A percentile compares a stretch with the other conserved stretches of the same genome.
Evolutionary conservation across 2,113 vertebrate species (phyloP).

Genomic region (Vanacampus margaritifer): DNA sequence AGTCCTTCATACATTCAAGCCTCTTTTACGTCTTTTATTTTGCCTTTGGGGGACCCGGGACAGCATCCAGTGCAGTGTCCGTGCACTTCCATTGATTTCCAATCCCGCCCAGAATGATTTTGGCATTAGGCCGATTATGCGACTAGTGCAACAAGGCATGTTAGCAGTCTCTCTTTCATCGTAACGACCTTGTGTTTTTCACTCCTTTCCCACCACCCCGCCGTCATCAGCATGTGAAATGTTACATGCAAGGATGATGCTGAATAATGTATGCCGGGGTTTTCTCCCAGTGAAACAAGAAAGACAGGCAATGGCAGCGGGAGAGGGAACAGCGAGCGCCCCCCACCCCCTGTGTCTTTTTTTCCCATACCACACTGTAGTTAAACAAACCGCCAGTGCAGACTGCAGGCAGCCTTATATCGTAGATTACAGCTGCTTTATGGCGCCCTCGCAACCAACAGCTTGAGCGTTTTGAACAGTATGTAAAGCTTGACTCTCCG

Average conservation of each 20-base stretch:
- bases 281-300: conserved; percentile 61
- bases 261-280: conserved; percentile 67
- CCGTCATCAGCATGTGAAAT: background rate
- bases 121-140: conserved; percentile 46
- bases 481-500: background rate
- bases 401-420: conserved; percentile 9
- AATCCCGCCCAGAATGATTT: conserved; percentile 55
- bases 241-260: conserved; percentile 12
- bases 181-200: conserved; percentile 5
- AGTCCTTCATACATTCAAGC: conserved; percentile 29
- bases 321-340: conserved; percentile 34
- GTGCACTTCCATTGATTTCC: conserved; percentile 54
- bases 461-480: conserved; percentile 13
- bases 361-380: conserved; percentile 39
- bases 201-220: conserved; percentile 3
- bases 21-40: conserved; percentile 42
- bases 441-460: conserved; percentile 25
- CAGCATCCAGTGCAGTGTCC: conserved; percentile 34
- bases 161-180: background rate
- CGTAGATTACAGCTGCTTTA: conserved; percentile 35
- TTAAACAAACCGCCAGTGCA: conserved; percentile 51
- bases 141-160: background rate
- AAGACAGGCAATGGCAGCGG: conserved; percentile 25
- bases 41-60: conserved; percentile 26
- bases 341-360: conserved; percentile 49